Conservation (phyloP, 2,797 vertebrate species). For the Sebastes elongatus region DNA sequence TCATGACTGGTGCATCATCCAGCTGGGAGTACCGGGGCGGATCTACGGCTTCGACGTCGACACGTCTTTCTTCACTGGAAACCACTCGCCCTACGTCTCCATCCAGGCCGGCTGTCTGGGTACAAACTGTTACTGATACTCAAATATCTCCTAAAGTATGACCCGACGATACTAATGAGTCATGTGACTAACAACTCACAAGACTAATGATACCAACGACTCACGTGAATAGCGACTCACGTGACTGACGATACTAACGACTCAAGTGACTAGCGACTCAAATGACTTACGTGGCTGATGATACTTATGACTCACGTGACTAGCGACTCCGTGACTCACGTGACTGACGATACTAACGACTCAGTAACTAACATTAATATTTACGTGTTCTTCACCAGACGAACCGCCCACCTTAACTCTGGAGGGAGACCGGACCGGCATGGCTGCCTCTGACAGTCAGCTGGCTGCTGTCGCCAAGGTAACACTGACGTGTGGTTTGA, state of each 20-base stretch:
- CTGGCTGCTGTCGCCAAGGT: constrained; percentile 77
- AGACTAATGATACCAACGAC: no score
- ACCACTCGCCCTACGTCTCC: constrained; percentile 75
- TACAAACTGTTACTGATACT: constrained; percentile 17
- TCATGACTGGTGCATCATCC: constrained; percentile 82
- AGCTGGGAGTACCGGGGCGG: constrained; percentile 78
- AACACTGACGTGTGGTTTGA: not conserved
- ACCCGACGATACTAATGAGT: no score
- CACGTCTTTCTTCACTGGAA: constrained; percentile 85
- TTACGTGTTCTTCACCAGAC: constrained; percentile 60
- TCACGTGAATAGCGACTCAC: no score
- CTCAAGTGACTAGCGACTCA: no score
- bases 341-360: no score
- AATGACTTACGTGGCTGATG: no score
- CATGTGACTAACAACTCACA: no score
- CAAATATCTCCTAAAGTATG: not conserved
- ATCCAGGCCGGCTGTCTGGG: constrained; percentile 81
- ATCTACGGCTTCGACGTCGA: constrained; percentile 82
- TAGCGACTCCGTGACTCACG: no score
- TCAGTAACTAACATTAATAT: not conserved
- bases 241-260: no score
- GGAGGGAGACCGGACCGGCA: constrained; percentile 81
- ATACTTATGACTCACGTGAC: no score
- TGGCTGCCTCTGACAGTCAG: constrained; percentile 79
- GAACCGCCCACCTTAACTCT: constrained; percentile 51